Evolutionary conservation across 1,140 invertebrate species (phyloP).

Genomic region (Heliothis subflexa): DNA sequence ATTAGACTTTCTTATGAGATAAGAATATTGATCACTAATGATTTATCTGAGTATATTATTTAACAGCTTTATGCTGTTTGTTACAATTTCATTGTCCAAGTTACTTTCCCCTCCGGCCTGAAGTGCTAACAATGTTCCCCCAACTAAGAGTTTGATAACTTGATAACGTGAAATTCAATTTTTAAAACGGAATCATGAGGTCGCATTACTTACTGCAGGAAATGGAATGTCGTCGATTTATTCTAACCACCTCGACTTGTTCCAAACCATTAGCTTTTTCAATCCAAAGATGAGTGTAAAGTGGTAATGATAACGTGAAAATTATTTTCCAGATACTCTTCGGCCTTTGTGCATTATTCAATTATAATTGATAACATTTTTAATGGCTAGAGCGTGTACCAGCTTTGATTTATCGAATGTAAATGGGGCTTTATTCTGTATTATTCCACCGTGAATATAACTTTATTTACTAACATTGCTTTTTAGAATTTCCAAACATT

Average conservation of each 20-base stretch:
- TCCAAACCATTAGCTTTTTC: slow-evolving; percentile 81
- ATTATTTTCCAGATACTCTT: slow-evolving; percentile 54
- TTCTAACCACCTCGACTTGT: slow-evolving; percentile 78
- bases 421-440: neutral
- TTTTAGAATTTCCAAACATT: slow-evolving; percentile 1
- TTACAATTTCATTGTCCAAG: slow-evolving; percentile 18
- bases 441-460: neutral
- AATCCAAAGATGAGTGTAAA: slow-evolving; percentile 75
- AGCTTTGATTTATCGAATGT: slow-evolving; percentile 17
- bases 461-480: slow-evolving; percentile 17
- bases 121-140: slow-evolving; percentile 11
- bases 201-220: slow-evolving; percentile 70
- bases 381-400: neutral
- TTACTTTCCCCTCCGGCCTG: neutral
- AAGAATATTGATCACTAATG: slow-evolving; percentile 47
- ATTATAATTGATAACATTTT: slow-evolving; percentile 23
- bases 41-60: neutral
- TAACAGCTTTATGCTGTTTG: neutral
- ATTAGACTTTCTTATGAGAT: slow-evolving; percentile 54
- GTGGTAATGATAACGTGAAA: slow-evolving; percentile 67
- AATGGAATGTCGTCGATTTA: slow-evolving; percentile 80
- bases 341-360: slow-evolving; percentile 55
- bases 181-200: slow-evolving; percentile 68
- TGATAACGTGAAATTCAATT: slow-evolving; percentile 67
- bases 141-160: slow-evolving; percentile 56